A percentile compares a stretch with the other conserved stretches of the same genome.
These are phyloP conservation scores for Eristalis tenax DNA, from an alignment of 2,888 invertebrate species.

Conservation along the genomic window DNA sequence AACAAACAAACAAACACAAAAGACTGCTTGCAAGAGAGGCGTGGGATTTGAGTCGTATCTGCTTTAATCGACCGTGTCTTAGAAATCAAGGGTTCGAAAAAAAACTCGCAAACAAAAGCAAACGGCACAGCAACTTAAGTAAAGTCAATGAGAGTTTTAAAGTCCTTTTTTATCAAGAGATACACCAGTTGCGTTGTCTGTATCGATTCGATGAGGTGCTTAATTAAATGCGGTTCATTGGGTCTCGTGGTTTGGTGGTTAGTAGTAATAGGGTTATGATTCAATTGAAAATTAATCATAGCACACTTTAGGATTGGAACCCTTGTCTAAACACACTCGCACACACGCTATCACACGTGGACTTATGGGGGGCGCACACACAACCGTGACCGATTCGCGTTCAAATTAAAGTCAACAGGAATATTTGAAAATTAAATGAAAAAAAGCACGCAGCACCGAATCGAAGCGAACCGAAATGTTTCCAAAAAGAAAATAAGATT, in stretches of 20 bases:
- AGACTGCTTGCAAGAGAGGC: neutral
- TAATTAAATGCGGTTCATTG: conserved; percentile 39
- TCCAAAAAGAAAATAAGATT: conserved; percentile 8
- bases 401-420: neutral
- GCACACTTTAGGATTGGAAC: conserved; percentile 42
- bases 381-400: conserved; percentile 18
- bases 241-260: conserved; percentile 15
- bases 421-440: neutral
- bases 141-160: conserved; percentile 61
- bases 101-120: neutral
- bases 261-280: conserved; percentile 31
- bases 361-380: neutral
- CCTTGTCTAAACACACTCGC: neutral
- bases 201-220: conserved; percentile 27
- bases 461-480: neutral
- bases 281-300: conserved; percentile 61
- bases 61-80: neutral
- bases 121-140: conserved; percentile 32
- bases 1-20: neutral
- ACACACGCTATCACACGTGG: neutral
- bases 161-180: conserved; percentile 45
- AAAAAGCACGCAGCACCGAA: neutral
- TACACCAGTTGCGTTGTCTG: conserved; percentile 46
- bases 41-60: neutral
- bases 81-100: neutral